Base-by-base conservation (phyloP, 2,113 vertebrate genomes). In the Clarias macrocephalus region DNA sequence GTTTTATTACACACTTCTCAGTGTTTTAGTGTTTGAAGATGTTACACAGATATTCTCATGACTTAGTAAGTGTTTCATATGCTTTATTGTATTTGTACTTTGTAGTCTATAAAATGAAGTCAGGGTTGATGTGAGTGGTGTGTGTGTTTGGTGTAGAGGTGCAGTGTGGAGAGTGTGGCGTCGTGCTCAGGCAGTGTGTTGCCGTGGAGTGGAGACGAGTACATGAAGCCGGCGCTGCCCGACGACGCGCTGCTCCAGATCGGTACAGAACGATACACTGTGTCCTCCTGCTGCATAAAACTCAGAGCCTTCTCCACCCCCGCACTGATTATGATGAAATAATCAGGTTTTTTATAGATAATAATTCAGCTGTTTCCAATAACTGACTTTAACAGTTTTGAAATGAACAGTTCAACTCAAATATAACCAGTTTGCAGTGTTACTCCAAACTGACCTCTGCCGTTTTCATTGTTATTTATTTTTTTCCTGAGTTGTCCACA, bases 231-330 rank as follows among this genome's bases (percentile, higher is more conserved):
- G 1, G 95, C 94, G 3, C 90, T 97, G 8, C 95, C 97, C 90
- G 97, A 99, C 90, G 98, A 99, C 87, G 94, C 94, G 0, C 92
- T 99, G 21, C 96, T 99, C 87, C 98, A 99, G 85, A 97, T 96
- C 85, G 97, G 98, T 99, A 95, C 92, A 86, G 5, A 25, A 21
- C n/a, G 57, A n/a, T 7, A n/a, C 28, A n/a, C n/a, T 68, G 48
- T 28, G 37, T 37, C 33, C n/a, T 54, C 23, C 6, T 4, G 0
- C 33, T 73, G 8, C 48, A 48, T 8, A 48, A 75, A 16, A 56
- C 28, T 25, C 28, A 1, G n/a, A 77, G 4, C 9, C 9, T 48
- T 37, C 37, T 52, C 25, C 37, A 42, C 70, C 21, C 18, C 11
- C 5, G 1, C 6, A 30, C 28, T 7, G 7, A 68, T 33, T 68